phyloP scores from a whole-genome alignment of 2,888 invertebrate genomes.

The Salticus scenicus region DNA sequence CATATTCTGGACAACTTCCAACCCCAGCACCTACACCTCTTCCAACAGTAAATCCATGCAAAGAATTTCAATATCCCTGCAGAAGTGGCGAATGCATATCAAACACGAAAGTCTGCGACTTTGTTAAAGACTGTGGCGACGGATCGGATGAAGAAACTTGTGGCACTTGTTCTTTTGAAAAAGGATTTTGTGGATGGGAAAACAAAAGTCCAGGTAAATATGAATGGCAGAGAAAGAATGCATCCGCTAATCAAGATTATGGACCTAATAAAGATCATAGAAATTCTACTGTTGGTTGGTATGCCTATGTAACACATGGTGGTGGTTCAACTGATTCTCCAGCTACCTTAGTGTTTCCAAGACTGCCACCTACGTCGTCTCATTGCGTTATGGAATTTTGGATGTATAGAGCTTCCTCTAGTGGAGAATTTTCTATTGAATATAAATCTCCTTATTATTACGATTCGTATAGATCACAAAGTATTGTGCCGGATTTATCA shows the following conservation, averaged over 20 bases:
- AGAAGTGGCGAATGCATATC: conserved; percentile 51
- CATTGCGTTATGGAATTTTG: conserved; percentile 68
- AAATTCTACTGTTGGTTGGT: conserved; percentile 62
- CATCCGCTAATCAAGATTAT: not conserved
- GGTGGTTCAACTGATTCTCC: not conserved
- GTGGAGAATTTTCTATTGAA: conserved; percentile 31
- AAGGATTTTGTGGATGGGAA: conserved; percentile 70
- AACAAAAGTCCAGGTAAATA: conserved; percentile 32
- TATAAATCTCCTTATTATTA: not conserved
- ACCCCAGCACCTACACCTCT: conserved; percentile 46
- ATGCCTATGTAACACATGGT: conserved; percentile 38
- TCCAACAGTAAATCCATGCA: conserved; percentile 53
- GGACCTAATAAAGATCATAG: conserved; percentile 47
- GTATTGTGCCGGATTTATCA: not conserved
- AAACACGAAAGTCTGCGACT: conserved; percentile 62
- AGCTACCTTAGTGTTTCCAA: conserved; percentile 45
- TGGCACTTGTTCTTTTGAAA: conserved; percentile 67
- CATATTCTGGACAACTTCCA: conserved; percentile 37
- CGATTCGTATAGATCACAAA: not conserved
- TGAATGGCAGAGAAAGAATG: conserved; percentile 37
- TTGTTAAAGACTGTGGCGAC: conserved; percentile 60
- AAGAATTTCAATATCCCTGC: conserved; percentile 40
- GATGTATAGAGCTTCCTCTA: conserved; percentile 16
- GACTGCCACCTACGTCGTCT: conserved; percentile 52
- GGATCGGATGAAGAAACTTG: conserved; percentile 69